Conservation (phyloP, 2,888 invertebrate species). For the Netelia inedita region DNA sequence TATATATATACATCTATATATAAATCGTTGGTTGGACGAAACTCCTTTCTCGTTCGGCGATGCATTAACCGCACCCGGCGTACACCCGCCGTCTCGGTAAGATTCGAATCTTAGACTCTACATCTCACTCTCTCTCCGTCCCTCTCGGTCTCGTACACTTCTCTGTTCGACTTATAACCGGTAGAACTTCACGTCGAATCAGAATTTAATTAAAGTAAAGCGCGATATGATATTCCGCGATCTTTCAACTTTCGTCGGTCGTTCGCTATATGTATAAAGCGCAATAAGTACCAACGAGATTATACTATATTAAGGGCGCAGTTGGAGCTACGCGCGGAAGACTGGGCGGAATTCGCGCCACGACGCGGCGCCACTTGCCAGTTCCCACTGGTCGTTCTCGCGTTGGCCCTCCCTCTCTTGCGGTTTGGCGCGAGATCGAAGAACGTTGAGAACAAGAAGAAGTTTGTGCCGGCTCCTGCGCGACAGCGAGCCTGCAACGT, state of each 20-base stretch:
- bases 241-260: conserved; percentile 68
- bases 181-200: conserved; percentile 79
- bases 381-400: conserved; percentile 22
- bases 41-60: conserved; percentile 78
- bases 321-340: conserved; percentile 18
- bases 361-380: conserved; percentile 9
- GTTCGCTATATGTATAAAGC: background rate
- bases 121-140: conserved; percentile 64
- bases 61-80: conserved; percentile 84
- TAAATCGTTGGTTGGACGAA: conserved; percentile 1
- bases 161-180: conserved; percentile 45
- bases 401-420: conserved; percentile 20
- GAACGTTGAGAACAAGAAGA: conserved; percentile 12
- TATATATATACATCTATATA: conserved; percentile 17
- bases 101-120: conserved; percentile 59
- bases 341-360: background rate
- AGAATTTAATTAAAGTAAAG: conserved; percentile 85
- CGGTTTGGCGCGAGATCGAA: conserved; percentile 23
- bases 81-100: conserved; percentile 59
- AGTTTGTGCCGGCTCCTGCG: conserved; percentile 16
- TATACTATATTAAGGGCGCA: conserved; percentile 39
- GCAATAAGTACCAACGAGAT: conserved; percentile 16
- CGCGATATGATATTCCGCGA: conserved; percentile 82
- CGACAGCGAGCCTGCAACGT: conserved; percentile 52
- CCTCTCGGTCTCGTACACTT: conserved; percentile 45